Evolutionary conservation across 2,113 vertebrate genomes (phyloP).

Genomic region (Regulus satrapa): DNA sequence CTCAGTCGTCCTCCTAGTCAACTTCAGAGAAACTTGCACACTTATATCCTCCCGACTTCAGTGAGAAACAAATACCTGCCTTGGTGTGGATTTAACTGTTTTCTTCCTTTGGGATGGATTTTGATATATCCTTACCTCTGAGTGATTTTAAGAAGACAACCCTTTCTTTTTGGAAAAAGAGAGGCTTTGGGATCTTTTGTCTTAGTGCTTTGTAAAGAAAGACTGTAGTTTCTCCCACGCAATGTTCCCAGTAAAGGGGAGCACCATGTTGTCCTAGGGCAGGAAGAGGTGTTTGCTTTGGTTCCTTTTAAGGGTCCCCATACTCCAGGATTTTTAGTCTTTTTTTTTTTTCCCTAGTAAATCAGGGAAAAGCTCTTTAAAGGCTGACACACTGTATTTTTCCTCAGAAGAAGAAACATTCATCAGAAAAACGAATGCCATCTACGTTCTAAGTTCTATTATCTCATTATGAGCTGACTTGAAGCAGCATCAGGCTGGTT

Average conservation of each 20-base stretch:
- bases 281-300: not conserved
- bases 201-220: not conserved
- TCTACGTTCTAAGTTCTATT: not conserved
- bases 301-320: not conserved
- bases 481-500: not conserved
- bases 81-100: not conserved
- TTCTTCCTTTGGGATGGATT: not conserved
- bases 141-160: not conserved
- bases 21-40: not conserved
- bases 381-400: not conserved
- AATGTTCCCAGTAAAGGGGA: not conserved
- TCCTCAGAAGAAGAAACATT: not conserved
- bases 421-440: not conserved
- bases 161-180: not conserved
- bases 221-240: not conserved
- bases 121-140: not conserved
- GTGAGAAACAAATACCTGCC: not conserved
- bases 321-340: not conserved
- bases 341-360: not conserved
- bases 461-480: not conserved
- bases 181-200: not conserved
- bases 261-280: accelerated
- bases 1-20: accelerated
- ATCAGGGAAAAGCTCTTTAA: not conserved
- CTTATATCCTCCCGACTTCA: not conserved